Conservation (phyloP, 2,888 invertebrate genomes). For the Cartodere bifasciata region DNA sequence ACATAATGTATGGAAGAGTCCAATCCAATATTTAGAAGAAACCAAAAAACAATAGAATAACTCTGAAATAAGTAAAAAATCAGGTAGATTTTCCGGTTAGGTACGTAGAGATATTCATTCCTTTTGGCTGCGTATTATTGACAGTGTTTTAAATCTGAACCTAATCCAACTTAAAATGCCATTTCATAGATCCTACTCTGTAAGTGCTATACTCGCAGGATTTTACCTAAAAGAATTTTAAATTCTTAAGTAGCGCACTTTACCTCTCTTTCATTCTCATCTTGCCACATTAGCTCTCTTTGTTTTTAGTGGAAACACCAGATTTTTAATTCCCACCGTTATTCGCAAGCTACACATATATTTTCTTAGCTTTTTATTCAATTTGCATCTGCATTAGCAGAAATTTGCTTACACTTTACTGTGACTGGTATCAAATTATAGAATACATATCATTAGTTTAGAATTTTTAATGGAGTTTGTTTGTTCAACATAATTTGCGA, state of each 20-base stretch:
- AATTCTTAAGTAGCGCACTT: constrained; percentile 35
- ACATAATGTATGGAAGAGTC: no score
- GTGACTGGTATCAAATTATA: no score
- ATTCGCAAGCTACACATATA: constrained; percentile 34
- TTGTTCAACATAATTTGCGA: no score
- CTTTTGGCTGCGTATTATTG: constrained; percentile 35
- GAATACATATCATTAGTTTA: no score
- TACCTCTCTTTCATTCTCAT: constrained; percentile 16
- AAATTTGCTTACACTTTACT: no score
- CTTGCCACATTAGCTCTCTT: constrained; percentile 10
- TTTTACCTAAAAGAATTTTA: constrained; percentile 38
- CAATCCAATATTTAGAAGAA: no score
- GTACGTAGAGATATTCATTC: no score
- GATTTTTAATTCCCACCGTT: constrained; percentile 40
- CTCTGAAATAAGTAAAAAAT: no score
- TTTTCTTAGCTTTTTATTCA: constrained; percentile 33
- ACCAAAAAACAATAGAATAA: no score
- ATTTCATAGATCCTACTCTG: constrained; percentile 33
- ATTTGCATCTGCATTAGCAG: no score
- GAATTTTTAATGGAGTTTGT: no score
- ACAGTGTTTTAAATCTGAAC: constrained; percentile 38
- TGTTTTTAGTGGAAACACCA: constrained; percentile 32
- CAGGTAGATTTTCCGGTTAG: constrained; percentile 25
- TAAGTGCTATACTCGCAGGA: constrained; percentile 35
- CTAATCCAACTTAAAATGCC: constrained; percentile 41